Conservation (phyloP, 2,888 invertebrate species). For the Perdita meconis region DNA sequence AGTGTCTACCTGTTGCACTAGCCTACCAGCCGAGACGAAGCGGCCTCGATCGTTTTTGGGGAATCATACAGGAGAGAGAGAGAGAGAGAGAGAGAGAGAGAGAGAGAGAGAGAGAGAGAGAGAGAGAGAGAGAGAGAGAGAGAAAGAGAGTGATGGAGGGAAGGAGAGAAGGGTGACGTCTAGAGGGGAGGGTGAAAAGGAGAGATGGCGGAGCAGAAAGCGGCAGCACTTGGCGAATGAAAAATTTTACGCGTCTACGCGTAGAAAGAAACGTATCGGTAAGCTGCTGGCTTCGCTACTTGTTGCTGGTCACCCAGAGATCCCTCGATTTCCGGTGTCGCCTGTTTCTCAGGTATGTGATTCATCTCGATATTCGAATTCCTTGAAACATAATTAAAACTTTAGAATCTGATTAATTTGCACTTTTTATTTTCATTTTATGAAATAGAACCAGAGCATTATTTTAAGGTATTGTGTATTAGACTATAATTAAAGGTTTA, state of each 20-base stretch:
- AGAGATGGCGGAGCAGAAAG: slow-evolving; percentile 19
- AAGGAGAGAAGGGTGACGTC: no score
- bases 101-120: slow-evolving; percentile 11
- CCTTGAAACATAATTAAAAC: neutral
- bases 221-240: slow-evolving; percentile 65
- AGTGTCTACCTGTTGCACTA: slow-evolving; percentile 77
- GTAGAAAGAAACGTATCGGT: slow-evolving; percentile 44
- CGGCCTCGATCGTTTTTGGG: slow-evolving; percentile 69
- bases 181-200: slow-evolving; percentile 10
- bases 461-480: no score
- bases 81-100: neutral
- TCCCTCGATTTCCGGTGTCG: slow-evolving; percentile 46
- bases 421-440: no score
- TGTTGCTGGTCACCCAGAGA: slow-evolving; percentile 56
- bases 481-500: no score
- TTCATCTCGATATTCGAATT: slow-evolving; percentile 16
- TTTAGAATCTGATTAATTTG: no score
- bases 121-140: slow-evolving; percentile 13
- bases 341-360: slow-evolving; percentile 41
- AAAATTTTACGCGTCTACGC: slow-evolving; percentile 71
- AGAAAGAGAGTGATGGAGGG: slow-evolving; percentile 4
- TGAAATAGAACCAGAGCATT: no score
- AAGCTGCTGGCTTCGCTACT: slow-evolving; percentile 54
- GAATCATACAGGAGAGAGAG: slow-evolving; percentile 47
- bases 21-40: slow-evolving; percentile 63